These are phyloP conservation scores for Coryphaenoides rupestris DNA, from an alignment of 2,113 vertebrate genomes.

Conservation along the genomic window DNA sequence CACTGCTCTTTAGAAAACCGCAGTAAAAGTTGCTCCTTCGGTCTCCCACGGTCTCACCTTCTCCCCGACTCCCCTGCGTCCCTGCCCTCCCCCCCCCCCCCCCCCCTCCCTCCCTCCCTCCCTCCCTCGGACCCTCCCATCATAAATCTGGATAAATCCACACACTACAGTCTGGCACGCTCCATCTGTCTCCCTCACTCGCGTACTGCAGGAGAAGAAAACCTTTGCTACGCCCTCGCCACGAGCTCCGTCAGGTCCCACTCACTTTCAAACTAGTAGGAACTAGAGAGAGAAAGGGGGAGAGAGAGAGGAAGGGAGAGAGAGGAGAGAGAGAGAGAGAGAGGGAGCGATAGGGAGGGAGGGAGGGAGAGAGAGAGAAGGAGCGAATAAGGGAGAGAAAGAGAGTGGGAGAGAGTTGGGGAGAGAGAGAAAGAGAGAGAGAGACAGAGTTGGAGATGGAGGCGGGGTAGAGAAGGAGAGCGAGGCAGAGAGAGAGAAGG, in stretches of 20 bases:
- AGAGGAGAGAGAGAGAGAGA: conserved; percentile 6
- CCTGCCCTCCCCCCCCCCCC: conserved; percentile 15
- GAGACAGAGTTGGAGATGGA: neutral
- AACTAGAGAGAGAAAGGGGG: conserved; percentile 14
- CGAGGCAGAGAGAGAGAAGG: no score
- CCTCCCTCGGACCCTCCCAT: conserved; percentile 56
- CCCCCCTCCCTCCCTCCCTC: conserved; percentile 19
- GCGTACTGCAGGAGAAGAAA: conserved; percentile 66
- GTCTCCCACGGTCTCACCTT: conserved; percentile 29
- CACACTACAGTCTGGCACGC: conserved; percentile 71
- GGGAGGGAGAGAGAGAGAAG: neutral
- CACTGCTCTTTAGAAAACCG: conserved; percentile 47
- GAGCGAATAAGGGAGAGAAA: conserved; percentile 8
- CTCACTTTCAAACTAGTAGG: conserved; percentile 55
- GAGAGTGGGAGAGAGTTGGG: neutral
- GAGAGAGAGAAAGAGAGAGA: conserved; percentile 5
- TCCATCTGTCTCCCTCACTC: conserved; percentile 75
- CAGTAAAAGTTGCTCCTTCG: conserved; percentile 41
- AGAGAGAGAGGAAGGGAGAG: neutral
- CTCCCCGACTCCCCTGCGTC: conserved; percentile 19
- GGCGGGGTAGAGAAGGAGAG: no score
- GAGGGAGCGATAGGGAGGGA: neutral
- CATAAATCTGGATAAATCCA: conserved; percentile 77
- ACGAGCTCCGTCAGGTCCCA: conserved; percentile 52
- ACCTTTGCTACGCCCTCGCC: conserved; percentile 60